Base-by-base conservation (phyloP, 2,888 invertebrate genomes). In the Masnerella sp. region DNA sequence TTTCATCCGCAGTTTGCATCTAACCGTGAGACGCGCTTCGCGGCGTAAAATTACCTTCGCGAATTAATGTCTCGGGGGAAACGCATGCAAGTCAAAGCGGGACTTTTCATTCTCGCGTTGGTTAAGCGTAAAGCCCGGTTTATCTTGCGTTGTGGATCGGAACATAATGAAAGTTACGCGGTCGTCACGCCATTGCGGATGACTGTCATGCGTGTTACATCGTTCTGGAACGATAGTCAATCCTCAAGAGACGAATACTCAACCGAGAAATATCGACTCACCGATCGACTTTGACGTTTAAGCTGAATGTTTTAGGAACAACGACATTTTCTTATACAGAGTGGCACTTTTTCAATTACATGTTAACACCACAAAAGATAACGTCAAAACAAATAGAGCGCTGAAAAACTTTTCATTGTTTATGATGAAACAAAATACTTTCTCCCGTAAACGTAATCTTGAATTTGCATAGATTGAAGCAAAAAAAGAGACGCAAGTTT, bases 121-220 rank as follows among this genome's bases (percentile, higher is more conserved):
- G 73, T 73, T 67, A 56, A 70, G 70, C 69, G 70, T 69, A 64
- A 74, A 74, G 65, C 69, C 49, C 18, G 68, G 68, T 75, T 71
- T 71, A 75, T 71, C 74, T 70, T 71, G 54, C 45, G 70, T 59
- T 45, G 54, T 62, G 67, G 71, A 71, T 75, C 71, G 75, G 38
- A 38, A 52, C 68, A 75, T 75, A 75, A 71, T 75, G 75, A 71
- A 75, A 71, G 68, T 75, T 71, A 59, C 68, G 47, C 20, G 62
- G 30, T 67, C 58, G 71, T 75, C 70, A 75, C 68, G 64, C 62
- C 47, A 68, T 40, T 71, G 62, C 64, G 40, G 59, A 68, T 64
- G 75, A 75, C 67, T 68, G 59, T 72, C 70, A 62, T 58, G 71
- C 75, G 71, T 75, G 70, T 65, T 74, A 43, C 65, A 43, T 43